Evolutionary conservation across 2,113 vertebrate genomes (phyloP), one percentile per base, ranked within the genome.

Genomic region (Scatophagus argus): DNA sequence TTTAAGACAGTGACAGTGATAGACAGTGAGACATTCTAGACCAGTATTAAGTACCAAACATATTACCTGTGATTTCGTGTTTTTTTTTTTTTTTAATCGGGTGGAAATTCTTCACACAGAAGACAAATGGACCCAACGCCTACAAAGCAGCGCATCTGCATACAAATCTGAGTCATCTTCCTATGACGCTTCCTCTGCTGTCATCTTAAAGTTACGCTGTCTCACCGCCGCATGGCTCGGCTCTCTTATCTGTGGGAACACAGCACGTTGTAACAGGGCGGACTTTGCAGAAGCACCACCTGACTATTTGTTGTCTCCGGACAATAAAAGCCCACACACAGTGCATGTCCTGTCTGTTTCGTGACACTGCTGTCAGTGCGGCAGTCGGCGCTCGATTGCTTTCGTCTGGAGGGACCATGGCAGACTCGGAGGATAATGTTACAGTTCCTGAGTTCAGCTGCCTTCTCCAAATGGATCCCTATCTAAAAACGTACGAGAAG

Each of bases 391-490:
- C 81, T 95, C 94, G 92, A 94, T 93, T 95, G 80, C 79, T 91
- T 75, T 39, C 0, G 87, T 74, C 94, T 94, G 81, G 10, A 14
- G 74, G 13, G 72, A 88, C 87, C 60, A 95, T 95, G 95, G 94
- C 93, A 86, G 95, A 92, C 55, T 12, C 5, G 7, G 86, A 88
- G 91, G 91, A 93, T 90, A 78, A 59, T 67, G 75, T 94, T 91
- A 44, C 92, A 39, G 52, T 93, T 83, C 94, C 93, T 25, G 85
- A 88, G 25, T 87, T 95, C 86, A 90, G 44, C 86, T 58, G 39
- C 49, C 92, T 95, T 66, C 79, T 95, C 9, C 91, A 93, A 90
- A 93, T 93, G 91, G 95, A 95, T 66, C 92, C 94, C 10, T 52
- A 79, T 13, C 94, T 95, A 31, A 93, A 93, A 83, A 7, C 79